A percentile compares a stretch with the other conserved stretches of the same genome.
Evolutionary conservation across 2,113 vertebrate genomes (phyloP).

Genomic region (Gymnogyps californianus): DNA sequence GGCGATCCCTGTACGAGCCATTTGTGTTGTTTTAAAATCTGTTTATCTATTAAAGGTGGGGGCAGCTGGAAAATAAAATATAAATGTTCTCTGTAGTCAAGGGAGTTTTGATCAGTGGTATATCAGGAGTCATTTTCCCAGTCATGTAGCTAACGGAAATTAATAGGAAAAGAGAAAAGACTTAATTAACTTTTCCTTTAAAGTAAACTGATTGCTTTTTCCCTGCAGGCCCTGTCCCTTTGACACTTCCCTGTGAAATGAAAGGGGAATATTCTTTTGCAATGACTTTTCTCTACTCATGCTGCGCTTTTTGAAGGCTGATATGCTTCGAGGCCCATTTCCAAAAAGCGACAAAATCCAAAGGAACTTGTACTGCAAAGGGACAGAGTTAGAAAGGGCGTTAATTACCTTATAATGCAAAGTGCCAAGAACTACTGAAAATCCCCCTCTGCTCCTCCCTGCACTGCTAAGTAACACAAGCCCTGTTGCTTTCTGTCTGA

Average conservation of each 20-base stretch:
- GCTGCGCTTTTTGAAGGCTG: not conserved
- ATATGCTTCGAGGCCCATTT: not conserved
- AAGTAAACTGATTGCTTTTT: not conserved
- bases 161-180: not conserved
- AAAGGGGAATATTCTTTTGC: not conserved
- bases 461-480: not conserved
- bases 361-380: not conserved
- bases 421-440: not conserved
- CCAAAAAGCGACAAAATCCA: not conserved
- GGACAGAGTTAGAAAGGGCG: not conserved
- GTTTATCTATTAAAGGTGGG: not conserved
- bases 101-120: not conserved
- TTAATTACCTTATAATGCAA: not conserved
- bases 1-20: not conserved
- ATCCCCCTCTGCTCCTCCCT: not conserved
- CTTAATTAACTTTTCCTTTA: not conserved
- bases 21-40: slow-evolving; percentile 28
- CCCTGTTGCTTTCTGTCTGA: not conserved
- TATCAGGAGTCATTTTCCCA: not conserved
- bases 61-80: slow-evolving; percentile 44
- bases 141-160: not conserved
- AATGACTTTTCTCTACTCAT: not conserved
- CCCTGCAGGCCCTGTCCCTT: not conserved
- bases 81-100: not conserved
- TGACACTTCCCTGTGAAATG: not conserved